Evolutionary conservation across 2,113 vertebrate species (phyloP).

Genomic region (Hyperopisus bebe): DNA sequence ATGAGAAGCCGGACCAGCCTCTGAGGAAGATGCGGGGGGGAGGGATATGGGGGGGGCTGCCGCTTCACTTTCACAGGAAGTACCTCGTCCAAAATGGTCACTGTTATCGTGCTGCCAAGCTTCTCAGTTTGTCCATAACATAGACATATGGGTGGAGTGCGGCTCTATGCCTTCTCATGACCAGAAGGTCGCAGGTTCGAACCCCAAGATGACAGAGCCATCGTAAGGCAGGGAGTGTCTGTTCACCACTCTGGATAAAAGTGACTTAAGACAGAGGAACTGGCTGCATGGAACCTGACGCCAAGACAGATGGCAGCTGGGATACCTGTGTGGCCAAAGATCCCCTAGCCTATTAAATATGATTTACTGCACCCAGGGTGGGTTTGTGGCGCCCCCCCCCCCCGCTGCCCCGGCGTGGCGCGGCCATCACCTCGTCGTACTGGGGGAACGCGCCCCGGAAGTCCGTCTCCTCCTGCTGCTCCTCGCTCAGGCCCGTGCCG

Average conservation of each 20-base stretch:
- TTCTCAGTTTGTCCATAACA: neutral
- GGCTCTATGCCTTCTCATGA: neutral
- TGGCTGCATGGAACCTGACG: no score
- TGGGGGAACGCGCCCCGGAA: slow-evolving; percentile 77
- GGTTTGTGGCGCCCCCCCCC: no score
- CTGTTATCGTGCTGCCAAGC: neutral
- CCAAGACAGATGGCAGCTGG: no score
- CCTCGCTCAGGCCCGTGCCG: slow-evolving; percentile 65
- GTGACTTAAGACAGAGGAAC: no score
- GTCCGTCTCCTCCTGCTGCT: slow-evolving; percentile 80
- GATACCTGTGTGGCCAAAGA: no score
- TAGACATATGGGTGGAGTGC: neutral
- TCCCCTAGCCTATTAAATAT: neutral
- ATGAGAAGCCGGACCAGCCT: neutral
- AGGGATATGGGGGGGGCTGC: neutral
- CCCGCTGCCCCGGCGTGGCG: neutral
- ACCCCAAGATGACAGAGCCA: neutral
- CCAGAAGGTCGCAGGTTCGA: neutral
- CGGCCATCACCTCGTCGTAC: slow-evolving; percentile 66
- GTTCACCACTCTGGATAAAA: no score
- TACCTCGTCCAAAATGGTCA: neutral
- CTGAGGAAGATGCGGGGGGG: no score
- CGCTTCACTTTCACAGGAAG: neutral
- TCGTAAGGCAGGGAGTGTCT: no score
- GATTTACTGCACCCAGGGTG: neutral